Percentiles rank a stretch among this genome's conserved stretches.
phyloP scores from a whole-genome alignment of 2,888 invertebrate genomes.

The Phoronis australis region DNA sequence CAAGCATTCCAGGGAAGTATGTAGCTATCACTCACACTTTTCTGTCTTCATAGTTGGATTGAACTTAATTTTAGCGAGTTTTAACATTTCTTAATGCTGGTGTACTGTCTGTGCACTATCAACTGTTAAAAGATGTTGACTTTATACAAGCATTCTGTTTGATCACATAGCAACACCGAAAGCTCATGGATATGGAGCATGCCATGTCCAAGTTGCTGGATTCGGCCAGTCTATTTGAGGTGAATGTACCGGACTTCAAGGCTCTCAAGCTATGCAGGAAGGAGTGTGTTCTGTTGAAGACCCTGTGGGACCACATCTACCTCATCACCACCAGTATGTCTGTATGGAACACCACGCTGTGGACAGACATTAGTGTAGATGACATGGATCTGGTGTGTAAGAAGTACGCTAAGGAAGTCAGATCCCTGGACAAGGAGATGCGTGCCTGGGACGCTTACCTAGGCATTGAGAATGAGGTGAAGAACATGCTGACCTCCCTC shows the following conservation, averaged over 20 bases:
- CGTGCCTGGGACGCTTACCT: constrained; percentile 87
- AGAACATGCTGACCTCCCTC: constrained; percentile 92
- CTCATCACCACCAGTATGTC: constrained; percentile 87
- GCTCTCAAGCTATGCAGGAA: constrained; percentile 84
- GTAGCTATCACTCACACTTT: too few species aligned
- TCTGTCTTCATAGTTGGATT: too few species aligned
- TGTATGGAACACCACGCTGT: constrained; percentile 95
- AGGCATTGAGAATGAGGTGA: constrained; percentile 83
- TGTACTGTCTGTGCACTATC: too few species aligned
- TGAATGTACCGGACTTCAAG: constrained; percentile 90
- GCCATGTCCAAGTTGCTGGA: constrained; percentile 82
- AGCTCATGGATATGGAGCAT: constrained; percentile 73
- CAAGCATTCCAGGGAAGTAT: too few species aligned
- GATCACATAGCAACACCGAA: constrained; percentile 72
- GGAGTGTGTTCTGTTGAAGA: constrained; percentile 70
- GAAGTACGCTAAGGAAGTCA: constrained; percentile 77
- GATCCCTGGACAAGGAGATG: constrained; percentile 88
- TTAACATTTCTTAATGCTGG: too few species aligned
- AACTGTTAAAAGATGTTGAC: too few species aligned
- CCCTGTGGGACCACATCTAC: constrained; percentile 91
- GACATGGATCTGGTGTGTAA: constrained; percentile 99
- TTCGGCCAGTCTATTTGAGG: constrained; percentile 90
- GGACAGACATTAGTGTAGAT: constrained; percentile 95
- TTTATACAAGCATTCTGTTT: too few species aligned
- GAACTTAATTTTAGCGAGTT: too few species aligned